phyloP scores from a whole-genome alignment of 2,797 vertebrate species.

The Aeoliscus strigatus region DNA sequence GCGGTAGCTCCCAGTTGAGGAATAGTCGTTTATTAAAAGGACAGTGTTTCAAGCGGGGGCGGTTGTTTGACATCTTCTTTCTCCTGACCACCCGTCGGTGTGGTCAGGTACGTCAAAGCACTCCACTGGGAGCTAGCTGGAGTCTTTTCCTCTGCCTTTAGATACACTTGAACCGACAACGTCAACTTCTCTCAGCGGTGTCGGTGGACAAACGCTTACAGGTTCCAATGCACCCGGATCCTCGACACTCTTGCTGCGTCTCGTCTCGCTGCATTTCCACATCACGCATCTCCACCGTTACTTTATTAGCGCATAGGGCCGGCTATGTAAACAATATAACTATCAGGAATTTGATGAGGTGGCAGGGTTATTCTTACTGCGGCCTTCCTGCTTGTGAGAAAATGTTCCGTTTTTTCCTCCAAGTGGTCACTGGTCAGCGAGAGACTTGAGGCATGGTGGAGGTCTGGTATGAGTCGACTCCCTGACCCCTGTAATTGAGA shows the following conservation, averaged over 20 bases:
- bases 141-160: constrained; percentile 44
- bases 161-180: constrained; percentile 33
- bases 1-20: too few relatives aligned
- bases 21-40: too few relatives aligned
- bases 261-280: constrained; percentile 17
- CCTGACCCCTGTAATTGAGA: constrained; percentile 73
- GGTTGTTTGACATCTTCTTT: too few relatives aligned
- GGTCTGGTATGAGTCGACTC: constrained; percentile 59
- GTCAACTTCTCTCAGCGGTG: constrained; percentile 46
- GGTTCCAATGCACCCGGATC: constrained; percentile 37
- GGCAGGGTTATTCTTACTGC: constrained; percentile 60
- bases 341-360: constrained; percentile 54
- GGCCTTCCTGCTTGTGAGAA: constrained; percentile 59
- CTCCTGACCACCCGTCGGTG: too few relatives aligned
- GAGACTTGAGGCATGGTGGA: constrained; percentile 41
- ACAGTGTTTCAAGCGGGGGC: too few relatives aligned
- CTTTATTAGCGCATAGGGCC: constrained; percentile 17
- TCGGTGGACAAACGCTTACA: constrained; percentile 33
- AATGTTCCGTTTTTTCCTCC: constrained; percentile 50
- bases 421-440: constrained; percentile 63
- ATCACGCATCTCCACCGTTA: constrained; percentile 9
- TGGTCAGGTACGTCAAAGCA: too few relatives aligned
- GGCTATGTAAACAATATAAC: constrained; percentile 34
- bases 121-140: constrained; percentile 13
- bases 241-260: constrained; percentile 39